Evolutionary conservation across 2,797 vertebrate species (phyloP).

Genomic region (Hypotaenidia philippensis): DNA sequence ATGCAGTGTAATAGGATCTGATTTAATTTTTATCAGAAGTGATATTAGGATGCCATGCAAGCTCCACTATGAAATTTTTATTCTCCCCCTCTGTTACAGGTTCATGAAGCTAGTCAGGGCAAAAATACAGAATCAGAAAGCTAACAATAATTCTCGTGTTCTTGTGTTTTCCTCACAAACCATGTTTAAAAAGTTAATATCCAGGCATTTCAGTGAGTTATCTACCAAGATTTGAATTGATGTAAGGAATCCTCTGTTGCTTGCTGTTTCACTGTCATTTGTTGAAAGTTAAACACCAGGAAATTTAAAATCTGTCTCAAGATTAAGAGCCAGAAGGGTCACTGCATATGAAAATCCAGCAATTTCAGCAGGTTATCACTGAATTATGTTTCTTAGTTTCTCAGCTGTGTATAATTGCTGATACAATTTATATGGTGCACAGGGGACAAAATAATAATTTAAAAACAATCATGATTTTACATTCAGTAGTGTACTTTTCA

Average conservation of each 20-base stretch:
- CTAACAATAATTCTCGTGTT: background rate
- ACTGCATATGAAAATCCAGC: background rate
- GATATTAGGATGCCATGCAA: fast-evolving
- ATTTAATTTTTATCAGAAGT: background rate
- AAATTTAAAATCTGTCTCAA: background rate
- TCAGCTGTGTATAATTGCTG: background rate
- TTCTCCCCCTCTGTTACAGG: background rate
- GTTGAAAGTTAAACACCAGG: background rate
- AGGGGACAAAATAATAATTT: background rate
- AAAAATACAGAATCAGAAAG: background rate
- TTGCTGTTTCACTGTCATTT: background rate
- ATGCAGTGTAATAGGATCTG: background rate
- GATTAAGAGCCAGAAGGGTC: background rate
- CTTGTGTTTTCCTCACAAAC: background rate
- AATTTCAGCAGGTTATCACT: background rate
- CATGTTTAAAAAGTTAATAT: background rate
- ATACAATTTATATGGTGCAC: background rate
- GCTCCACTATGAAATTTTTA: background rate
- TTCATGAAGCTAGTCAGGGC: background rate
- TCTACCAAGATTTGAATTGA: background rate
- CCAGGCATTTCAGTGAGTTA: background rate
- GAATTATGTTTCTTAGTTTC: background rate
- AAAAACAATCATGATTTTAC: background rate
- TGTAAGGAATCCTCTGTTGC: background rate
- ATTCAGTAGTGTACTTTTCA: background rate